Evolutionary conservation across 2,113 vertebrate species (phyloP), one percentile per base, ranked within the genome.

Genomic region (Callithrix jacchus): DNA sequence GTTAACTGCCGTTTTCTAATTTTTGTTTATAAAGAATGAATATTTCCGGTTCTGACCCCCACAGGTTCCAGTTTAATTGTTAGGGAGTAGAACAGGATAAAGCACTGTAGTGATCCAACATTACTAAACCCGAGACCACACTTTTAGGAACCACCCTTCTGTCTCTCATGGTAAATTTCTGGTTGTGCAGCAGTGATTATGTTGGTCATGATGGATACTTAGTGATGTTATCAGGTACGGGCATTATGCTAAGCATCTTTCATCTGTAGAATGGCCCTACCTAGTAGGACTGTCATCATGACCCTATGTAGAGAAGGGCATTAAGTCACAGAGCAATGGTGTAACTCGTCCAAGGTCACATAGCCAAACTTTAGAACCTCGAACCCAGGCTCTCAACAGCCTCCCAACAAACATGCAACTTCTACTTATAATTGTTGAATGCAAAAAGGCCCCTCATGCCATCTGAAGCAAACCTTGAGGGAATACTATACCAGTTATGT

Each of bases 71-170:
- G 37, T n/a, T 66, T 32, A 83, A n/a, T 37, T 6, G 8, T n/a
- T 52, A 20, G 4, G n/a, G 13, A 16, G 21, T 2, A 9, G 27
- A 30, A 11, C 35, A 45, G 42, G 40, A 1, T 49, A 35, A 23
- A 49, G 64, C 10, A 47, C 16, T 10, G 13, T 27, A 27, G 21
- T 49, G 16, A 21, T 40, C 82, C 20, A 16, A 21, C 20, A 3
- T 4, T 17, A 17, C 40, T 47, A 12, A n/a, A 42, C 23, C 73
- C 3, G 35, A 30, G 18, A 1, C 42, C 20, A n/a, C 5, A 4
- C 3, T 20, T 6, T 3, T 8, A 25, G 25, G 61, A 84, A 13
- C 17, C 0, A 0, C 1, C 52, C 52, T 14, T 16, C 8, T 6
- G 1, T 27, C 37, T 37, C 30, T 35, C 64, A 30, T 9, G 11